Base-by-base conservation (phyloP, 1,140 invertebrate species). In the Steinernema khuongi region DNA sequence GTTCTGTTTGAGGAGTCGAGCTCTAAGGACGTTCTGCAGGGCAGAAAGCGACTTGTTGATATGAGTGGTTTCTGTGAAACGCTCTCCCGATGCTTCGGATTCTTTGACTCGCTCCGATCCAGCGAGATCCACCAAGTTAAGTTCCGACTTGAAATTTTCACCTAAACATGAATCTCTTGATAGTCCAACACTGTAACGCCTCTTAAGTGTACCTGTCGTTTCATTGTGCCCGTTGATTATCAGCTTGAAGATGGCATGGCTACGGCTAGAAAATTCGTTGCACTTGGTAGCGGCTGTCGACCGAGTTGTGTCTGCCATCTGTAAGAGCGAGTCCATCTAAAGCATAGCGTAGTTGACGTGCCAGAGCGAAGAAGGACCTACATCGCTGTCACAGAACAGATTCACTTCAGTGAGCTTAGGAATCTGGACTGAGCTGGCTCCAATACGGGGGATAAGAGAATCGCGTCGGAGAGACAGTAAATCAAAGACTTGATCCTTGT, bases 231-330 rank as follows among this genome's bases (percentile, higher is more conserved):
- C 94, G 77, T 91, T 86, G 60, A 96, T 90, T 14, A 89, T 88
- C 1, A 96, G 87, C 0, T 93, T 94, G 83, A 95, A 95, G 60
- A 96, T 92, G 0, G 94, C 93, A 87, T 96, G 94, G 71, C 92
- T 94, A 4, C 94, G 86, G 77, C 92, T 94, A 31, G 93, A 94
- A 4, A 91, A 89, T 68, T 90, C 89, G 86, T 97, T 97, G 93
- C 96, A 96, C n/a, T 93, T 92, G 0, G 94, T 97, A 0, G 92
- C 90, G 4, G 92, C 93, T 0, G 93, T 95, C 11, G 92, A 91
- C 66, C 94, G 87, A 14, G 90, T 89, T 0, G 87, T 80, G 0
- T 93, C 93, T 0, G 94, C 94, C 50, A 89, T 87, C 60, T 92
- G 89, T 14, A 99, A 89, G 77, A 92, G 91, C 29, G 91, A 90